Percentiles rank a stretch among this genome's conserved stretches.
phyloP scores from a whole-genome alignment of 2,113 vertebrate species.

The Columba janthina region DNA sequence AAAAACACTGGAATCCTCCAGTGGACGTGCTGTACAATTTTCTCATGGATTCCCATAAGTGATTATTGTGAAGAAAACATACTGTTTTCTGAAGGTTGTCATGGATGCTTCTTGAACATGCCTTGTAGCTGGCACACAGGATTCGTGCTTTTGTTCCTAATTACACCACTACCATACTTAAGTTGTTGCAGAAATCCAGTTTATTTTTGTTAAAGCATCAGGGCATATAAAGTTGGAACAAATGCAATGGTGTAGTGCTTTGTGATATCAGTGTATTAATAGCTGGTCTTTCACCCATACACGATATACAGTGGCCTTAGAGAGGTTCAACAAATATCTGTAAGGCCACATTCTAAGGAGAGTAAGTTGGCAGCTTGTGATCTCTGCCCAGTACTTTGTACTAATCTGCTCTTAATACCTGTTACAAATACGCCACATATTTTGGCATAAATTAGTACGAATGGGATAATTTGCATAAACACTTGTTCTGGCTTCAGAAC shows the following conservation, averaged over 20 bases:
- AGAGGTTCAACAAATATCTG: neutral
- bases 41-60: neutral
- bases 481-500: slow-evolving; percentile 1
- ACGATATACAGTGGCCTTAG: neutral
- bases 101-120: neutral
- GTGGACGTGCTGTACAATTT: neutral
- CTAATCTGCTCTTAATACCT: neutral
- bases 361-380: neutral
- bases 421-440: neutral
- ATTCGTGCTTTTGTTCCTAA: neutral
- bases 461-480: neutral
- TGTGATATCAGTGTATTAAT: neutral
- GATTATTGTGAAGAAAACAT: rapidly evolving
- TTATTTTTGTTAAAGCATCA: neutral
- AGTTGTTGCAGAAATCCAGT: neutral
- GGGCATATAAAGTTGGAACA: neutral
- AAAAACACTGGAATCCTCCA: neutral
- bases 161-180: neutral
- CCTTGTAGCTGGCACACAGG: neutral
- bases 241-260: neutral
- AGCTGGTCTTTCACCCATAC: neutral
- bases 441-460: slow-evolving; percentile 24
- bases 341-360: neutral
- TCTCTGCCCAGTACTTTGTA: neutral
- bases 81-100: neutral